Evolutionary conservation across 1,140 invertebrate species (phyloP), one percentile per base, ranked within the genome.

Genomic region (Tigriopus japonicus): DNA sequence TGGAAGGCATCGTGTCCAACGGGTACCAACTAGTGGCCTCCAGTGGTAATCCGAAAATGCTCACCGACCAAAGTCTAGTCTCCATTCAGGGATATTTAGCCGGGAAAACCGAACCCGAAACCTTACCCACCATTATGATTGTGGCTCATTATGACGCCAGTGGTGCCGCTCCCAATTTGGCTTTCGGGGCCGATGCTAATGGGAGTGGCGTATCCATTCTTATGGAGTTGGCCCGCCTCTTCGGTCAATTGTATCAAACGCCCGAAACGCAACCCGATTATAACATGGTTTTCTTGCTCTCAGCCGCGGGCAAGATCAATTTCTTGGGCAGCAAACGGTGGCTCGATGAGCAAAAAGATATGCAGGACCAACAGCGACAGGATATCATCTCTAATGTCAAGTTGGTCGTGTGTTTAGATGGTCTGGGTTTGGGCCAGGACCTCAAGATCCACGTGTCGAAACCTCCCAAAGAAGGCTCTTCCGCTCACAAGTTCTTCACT

Each of bases 311-410:
- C 14, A 90, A 95, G 73, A 81, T 92, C 17, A 98, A 97, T 74
- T 98, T 90, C 69, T 85, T 92, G 69, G 89, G 92, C 21, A 86
- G 87, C 42, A 94, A 96, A 74, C 90, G 92, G 68, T 97, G 91
- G 87, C 76, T 98, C 10, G 92, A 98, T 71, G 28, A 35, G 28
- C 28, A 35, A 9, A 87, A 93, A 63, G 65, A 41, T 63, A 66
- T 24, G 60, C 64, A 13, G 64, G 64, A 12, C 35, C 15, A 52
- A 61, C 51, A 21, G 14, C 19, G 17, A 1, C 24, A 19, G 6
- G 51, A 61, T 24, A 23, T 61, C 15, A 35, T 61, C 10, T 23
- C 49, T 6, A 53, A 94, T 70, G 83, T 85, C 7, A 78, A 84
- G 1, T 92, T 89, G 72, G 87, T 90, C 0, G 75, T 98, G 60